phyloP scores from a whole-genome alignment of 1,140 invertebrate genomes.

The Coenobita brevimanus region DNA sequence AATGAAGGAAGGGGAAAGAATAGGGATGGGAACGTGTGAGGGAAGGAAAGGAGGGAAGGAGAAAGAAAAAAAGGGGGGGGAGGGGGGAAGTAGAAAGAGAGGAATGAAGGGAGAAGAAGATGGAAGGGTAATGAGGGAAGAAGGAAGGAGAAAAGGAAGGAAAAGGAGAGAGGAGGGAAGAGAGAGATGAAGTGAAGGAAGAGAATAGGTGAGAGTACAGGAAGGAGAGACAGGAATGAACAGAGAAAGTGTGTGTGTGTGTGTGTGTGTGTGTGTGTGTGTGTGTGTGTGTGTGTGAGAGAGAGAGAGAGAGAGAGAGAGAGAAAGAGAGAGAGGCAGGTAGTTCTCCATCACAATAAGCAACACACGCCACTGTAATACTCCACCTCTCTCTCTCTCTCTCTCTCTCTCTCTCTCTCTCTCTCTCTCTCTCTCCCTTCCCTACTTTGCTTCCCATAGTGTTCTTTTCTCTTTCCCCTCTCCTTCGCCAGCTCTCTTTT shows the following conservation, averaged over 20 bases:
- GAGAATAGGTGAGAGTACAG: background rate
- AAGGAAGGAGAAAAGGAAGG: background rate
- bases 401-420: conserved; percentile 11
- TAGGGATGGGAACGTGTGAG: too few relatives aligned
- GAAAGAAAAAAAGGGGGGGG: background rate
- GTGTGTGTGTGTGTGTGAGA: conserved; percentile 15
- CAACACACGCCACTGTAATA: too few relatives aligned
- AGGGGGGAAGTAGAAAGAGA: background rate
- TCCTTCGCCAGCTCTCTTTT: too few relatives aligned
- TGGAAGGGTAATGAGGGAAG: too few relatives aligned
- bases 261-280: conserved; percentile 21
- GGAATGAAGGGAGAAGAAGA: background rate
- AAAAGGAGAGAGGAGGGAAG: background rate
- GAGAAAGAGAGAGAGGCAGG: background rate
- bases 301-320: background rate
- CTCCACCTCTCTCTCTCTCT: background rate
- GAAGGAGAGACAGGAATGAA: background rate
- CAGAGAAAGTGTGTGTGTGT: conserved; percentile 20
- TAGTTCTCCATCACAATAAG: background rate
- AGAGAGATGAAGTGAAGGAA: too few relatives aligned
- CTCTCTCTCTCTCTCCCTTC: background rate
- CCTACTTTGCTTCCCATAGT: too few relatives aligned
- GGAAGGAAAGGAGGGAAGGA: too few relatives aligned
- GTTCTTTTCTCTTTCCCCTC: too few relatives aligned
- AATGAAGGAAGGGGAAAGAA: too few relatives aligned